Evolutionary conservation across 2,113 vertebrate species (phyloP), one percentile per base, ranked within the genome.

Genomic region (Dipodomys merriami): DNA sequence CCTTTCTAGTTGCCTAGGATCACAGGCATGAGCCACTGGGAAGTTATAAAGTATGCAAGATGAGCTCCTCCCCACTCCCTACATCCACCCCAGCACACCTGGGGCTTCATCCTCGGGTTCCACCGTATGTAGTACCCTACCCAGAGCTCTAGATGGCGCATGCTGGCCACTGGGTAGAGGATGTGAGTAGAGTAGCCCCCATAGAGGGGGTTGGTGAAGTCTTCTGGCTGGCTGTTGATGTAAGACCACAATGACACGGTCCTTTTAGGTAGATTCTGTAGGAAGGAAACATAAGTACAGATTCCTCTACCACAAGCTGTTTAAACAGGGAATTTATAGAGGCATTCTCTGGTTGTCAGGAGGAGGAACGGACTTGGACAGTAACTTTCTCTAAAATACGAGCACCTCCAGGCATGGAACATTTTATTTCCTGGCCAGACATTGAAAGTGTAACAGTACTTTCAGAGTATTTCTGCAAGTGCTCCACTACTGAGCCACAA

Each of bases 81-180:
- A 2, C 18, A 13, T 60, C 29, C 9, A 62, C 27, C 23, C 64
- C 16, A 82, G 1, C 30, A 82, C 95, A 99, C 99, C 98, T 99
- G 99, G 3, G 99, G 99, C 84, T 99, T 99, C 98, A 99, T 99
- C 93, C 99, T 97, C 65, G 99, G 99, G 92, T 99, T 99, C 99
- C 99, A 99, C 92, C 99, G 98, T 95, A 99, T 99, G 97, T 99
- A 99, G 97, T 99, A 99, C 11, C 99, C 98, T 2, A 99, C 98
- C 99, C 99, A 99, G 33, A 99, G 99, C 98, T 99, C 99, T 35
- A 99, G 98, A 97, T 99, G 99, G 97, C 99, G 99, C 97, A 99
- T 98, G 97, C 99, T 99, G 95, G 99, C 99, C 19, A 99, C 99
- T 1, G 99, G 99, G 96, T 99, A 99, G 93, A 99, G 98, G 90